Evolutionary conservation across 2,888 invertebrate species (phyloP).

Genomic region (Bedellia somnulentella): DNA sequence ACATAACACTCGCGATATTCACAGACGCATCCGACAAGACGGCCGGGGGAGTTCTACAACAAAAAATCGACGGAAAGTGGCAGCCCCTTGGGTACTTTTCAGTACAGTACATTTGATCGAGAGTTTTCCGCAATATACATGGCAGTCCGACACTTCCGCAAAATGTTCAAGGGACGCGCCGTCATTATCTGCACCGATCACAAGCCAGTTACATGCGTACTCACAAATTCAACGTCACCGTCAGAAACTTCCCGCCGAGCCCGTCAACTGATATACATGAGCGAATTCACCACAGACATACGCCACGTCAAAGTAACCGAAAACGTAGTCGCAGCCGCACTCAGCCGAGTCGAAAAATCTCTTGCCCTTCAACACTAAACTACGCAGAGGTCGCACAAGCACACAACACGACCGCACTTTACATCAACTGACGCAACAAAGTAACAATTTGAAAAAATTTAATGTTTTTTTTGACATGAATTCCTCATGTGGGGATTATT

Average conservation of each 20-base stretch:
- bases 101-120: conserved; percentile 5
- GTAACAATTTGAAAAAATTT: too few species aligned
- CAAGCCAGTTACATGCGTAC: conserved; percentile 2
- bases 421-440: too few species aligned
- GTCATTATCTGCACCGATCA: conserved; percentile 6
- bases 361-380: conserved; percentile 8
- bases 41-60: conserved; percentile 4
- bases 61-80: conserved; percentile 1
- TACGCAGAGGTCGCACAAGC: conserved; percentile 9
- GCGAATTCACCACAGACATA: conserved; percentile 12
- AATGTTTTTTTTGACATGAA: too few species aligned
- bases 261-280: conserved; percentile 11
- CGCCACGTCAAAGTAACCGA: conserved; percentile 8
- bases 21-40: conserved; percentile 1
- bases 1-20: neutral
- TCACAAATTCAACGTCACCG: neutral
- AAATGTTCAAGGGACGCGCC: conserved; percentile 10
- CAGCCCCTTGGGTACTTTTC: conserved; percentile 7
- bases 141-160: conserved; percentile 9
- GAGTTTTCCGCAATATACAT: conserved; percentile 4
- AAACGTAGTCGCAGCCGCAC: conserved; percentile 10
- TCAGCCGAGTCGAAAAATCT: conserved; percentile 11
- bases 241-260: conserved; percentile 11
- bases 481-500: too few species aligned
- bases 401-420: too few species aligned